Evolutionary conservation across 2,888 invertebrate genomes (phyloP).

Genomic region (Melikaiella ostensackeni): DNA sequence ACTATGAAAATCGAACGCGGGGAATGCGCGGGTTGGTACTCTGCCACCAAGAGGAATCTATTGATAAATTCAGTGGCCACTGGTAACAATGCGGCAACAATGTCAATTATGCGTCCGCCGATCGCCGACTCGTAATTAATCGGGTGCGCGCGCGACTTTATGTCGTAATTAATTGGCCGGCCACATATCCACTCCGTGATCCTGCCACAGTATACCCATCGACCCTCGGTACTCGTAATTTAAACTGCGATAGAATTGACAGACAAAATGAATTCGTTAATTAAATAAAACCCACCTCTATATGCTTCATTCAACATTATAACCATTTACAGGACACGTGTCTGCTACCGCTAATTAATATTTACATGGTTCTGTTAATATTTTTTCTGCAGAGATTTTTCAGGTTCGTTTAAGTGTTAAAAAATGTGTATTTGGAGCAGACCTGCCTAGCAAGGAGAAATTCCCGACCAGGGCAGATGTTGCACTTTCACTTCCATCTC

Average conservation of each 20-base stretch:
- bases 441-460: no score
- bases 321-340: background rate
- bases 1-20: slow-evolving; percentile 57
- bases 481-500: no score
- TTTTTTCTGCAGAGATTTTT: background rate
- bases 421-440: no score
- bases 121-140: slow-evolving; percentile 63
- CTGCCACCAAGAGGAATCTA: slow-evolving; percentile 61
- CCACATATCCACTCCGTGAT: slow-evolving; percentile 46
- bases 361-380: no score
- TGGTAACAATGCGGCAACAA: slow-evolving; percentile 73
- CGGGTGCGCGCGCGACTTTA: slow-evolving; percentile 59
- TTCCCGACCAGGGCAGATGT: no score
- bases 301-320: slow-evolving; percentile 7
- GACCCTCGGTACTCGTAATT: slow-evolving; percentile 28
- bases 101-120: slow-evolving; percentile 72
- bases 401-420: background rate
- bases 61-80: slow-evolving; percentile 71
- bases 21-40: slow-evolving; percentile 50
- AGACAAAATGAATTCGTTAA: slow-evolving; percentile 34
- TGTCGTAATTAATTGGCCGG: slow-evolving; percentile 64
- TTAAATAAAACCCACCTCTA: slow-evolving; percentile 29
- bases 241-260: slow-evolving; percentile 19
- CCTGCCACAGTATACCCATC: slow-evolving; percentile 30
- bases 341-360: background rate